Evolutionary conservation across 35 echinoderm and acorn worm genomes (phyloP).

Genomic region (Strongylocentrotus purpuratus): DNA sequence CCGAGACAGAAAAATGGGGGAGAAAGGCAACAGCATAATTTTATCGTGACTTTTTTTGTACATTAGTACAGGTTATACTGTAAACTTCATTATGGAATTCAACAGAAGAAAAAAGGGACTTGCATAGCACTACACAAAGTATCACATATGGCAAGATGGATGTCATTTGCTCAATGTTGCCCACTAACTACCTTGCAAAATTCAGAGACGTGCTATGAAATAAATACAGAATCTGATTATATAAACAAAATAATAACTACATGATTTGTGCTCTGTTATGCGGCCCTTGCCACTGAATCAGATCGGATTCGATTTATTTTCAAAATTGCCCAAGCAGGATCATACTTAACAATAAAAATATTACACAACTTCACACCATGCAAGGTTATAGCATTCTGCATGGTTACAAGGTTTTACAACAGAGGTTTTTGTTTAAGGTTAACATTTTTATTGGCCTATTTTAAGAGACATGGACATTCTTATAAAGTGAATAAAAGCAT

Average conservation of each 20-base stretch:
- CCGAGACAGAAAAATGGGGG: not conserved
- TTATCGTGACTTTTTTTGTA: not conserved
- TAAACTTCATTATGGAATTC: not conserved
- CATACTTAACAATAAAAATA: not conserved
- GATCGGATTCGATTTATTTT: no score
- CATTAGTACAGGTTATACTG: not conserved
- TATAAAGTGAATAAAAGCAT: not conserved
- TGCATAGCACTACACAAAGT: not conserved
- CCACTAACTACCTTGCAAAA: not conserved
- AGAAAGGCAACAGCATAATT: not conserved
- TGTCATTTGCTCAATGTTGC: no score
- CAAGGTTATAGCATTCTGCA: not conserved
- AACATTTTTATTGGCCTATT: no score
- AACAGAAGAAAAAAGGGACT: not conserved
- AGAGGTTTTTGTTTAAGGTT: not conserved
- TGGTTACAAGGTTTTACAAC: not conserved
- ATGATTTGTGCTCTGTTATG: not conserved
- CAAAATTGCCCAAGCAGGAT: not conserved
- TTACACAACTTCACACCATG: not conserved
- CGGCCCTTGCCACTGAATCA: not conserved
- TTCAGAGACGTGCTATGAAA: not conserved
- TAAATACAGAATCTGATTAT: not conserved
- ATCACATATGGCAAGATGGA: not conserved
- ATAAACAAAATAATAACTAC: no score
- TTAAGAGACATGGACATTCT: no score